These are phyloP conservation scores for Dipodomys ordii DNA, from an alignment of 2,113 vertebrate species.

Conservation along the genomic window DNA sequence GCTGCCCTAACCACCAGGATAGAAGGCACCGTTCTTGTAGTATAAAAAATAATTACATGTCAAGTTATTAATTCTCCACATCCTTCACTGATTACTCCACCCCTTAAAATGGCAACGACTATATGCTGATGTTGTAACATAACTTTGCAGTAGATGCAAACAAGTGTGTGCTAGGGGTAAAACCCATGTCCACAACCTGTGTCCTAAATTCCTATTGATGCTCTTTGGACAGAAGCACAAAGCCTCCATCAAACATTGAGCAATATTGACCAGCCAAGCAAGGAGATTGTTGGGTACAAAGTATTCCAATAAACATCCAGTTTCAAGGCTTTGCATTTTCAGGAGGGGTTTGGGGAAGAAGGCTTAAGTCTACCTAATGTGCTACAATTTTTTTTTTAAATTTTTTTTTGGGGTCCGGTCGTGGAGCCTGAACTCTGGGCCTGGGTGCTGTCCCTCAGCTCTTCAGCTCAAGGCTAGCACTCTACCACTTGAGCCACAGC, in stretches of 20 bases:
- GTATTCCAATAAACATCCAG: constrained; percentile 40
- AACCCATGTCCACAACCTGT: constrained; percentile 4
- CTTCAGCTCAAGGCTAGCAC: too few relatives aligned
- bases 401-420: too few relatives aligned
- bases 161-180: neutral
- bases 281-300: constrained; percentile 62
- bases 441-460: too few relatives aligned
- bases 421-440: too few relatives aligned
- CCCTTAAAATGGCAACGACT: neutral
- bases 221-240: constrained; percentile 45
- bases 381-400: constrained; percentile 4
- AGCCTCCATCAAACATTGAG: constrained; percentile 42
- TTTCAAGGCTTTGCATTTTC: neutral
- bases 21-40: neutral
- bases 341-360: too few relatives aligned
- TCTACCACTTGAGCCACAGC: too few relatives aligned
- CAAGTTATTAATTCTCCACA: constrained; percentile 6
- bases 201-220: constrained; percentile 37
- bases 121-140: too few relatives aligned
- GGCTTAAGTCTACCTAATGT: neutral
- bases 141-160: constrained; percentile 9
- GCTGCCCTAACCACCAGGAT: neutral
- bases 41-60: constrained; percentile 11
- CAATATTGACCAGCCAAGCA: constrained; percentile 55
- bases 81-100: neutral